These are phyloP conservation scores for Terebella lapidaria DNA, from an alignment of 2,888 invertebrate species.

Conservation along the genomic window DNA sequence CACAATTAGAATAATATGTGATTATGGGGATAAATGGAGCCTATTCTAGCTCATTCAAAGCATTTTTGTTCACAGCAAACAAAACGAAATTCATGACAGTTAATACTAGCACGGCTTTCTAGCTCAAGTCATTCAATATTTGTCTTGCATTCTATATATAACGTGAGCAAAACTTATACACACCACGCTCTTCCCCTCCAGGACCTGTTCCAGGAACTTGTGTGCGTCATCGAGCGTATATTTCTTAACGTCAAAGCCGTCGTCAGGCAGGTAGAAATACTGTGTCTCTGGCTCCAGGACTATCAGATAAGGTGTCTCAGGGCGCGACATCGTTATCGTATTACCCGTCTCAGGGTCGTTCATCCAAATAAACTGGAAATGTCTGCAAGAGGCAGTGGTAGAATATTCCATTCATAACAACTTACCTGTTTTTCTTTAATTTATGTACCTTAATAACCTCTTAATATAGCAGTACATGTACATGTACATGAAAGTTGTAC, in stretches of 20 bases:
- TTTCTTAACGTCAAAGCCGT: slow-evolving; percentile 58
- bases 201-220: slow-evolving; percentile 16
- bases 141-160: too few relatives aligned
- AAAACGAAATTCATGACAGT: too few relatives aligned
- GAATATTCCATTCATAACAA: too few relatives aligned
- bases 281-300: slow-evolving; percentile 88
- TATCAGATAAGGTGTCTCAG: slow-evolving; percentile 72
- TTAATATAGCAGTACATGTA: background rate
- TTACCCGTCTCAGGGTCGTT: slow-evolving; percentile 85
- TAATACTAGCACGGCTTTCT: too few relatives aligned
- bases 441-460: background rate
- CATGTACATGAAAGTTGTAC: background rate
- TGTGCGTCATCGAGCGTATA: slow-evolving; percentile 11
- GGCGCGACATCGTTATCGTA: slow-evolving; percentile 83
- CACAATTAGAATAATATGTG: too few relatives aligned
- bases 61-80: too few relatives aligned
- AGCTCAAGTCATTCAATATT: too few relatives aligned
- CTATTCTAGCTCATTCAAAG: too few relatives aligned
- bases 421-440: too few relatives aligned
- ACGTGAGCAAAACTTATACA: too few relatives aligned
- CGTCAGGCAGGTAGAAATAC: slow-evolving; percentile 85
- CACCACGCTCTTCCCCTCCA: slow-evolving; percentile 16
- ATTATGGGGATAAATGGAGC: too few relatives aligned
- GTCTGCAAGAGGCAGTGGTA: too few relatives aligned
- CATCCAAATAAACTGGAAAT: slow-evolving; percentile 87